A percentile compares a stretch with the other conserved stretches of the same genome.
phyloP scores from a whole-genome alignment of 2,888 invertebrate genomes.

The Aphrophora alni region DNA sequence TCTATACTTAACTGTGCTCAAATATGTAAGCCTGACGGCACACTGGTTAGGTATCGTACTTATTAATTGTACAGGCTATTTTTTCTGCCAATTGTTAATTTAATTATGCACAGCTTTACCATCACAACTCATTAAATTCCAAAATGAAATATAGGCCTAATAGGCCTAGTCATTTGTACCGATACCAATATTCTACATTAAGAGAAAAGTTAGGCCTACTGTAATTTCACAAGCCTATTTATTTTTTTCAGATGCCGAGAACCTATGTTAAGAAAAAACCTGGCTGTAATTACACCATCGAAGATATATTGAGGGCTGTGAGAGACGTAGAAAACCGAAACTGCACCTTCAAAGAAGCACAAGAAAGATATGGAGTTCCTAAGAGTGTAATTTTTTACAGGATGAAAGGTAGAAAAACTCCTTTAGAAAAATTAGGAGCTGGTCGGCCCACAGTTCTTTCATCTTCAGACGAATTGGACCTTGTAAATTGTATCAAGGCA shows the following conservation, averaged over 20 bases:
- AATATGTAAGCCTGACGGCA: too few species aligned
- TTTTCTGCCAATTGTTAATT: too few species aligned
- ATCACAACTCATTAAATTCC: too few species aligned
- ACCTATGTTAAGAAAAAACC: constrained; percentile 21
- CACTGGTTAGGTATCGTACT: too few species aligned
- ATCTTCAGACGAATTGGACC: constrained; percentile 15
- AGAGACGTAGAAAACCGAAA: constrained; percentile 22
- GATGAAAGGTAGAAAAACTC: constrained; percentile 27
- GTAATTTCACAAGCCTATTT: too few species aligned
- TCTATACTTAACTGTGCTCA: too few species aligned
- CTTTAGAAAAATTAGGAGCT: constrained; percentile 23
- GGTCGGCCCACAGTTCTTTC: constrained; percentile 14
- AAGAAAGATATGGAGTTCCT: constrained; percentile 20
- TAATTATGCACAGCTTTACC: too few species aligned
- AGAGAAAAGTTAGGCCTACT: too few species aligned
- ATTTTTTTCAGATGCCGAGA: constrained; percentile 22
- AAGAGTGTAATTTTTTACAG: constrained; percentile 27
- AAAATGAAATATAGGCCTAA: too few species aligned
- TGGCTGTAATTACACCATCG: constrained; percentile 7
- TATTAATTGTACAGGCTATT: too few species aligned
- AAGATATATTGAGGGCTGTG: constrained; percentile 21
- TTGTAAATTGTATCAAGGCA: constrained; percentile 44
- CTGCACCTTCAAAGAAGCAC: constrained; percentile 17
- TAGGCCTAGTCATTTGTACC: too few species aligned
- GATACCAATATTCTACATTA: too few species aligned